Conservation (phyloP, 2,797 vertebrate species). For the Hippopotamyrus pictus region DNA sequence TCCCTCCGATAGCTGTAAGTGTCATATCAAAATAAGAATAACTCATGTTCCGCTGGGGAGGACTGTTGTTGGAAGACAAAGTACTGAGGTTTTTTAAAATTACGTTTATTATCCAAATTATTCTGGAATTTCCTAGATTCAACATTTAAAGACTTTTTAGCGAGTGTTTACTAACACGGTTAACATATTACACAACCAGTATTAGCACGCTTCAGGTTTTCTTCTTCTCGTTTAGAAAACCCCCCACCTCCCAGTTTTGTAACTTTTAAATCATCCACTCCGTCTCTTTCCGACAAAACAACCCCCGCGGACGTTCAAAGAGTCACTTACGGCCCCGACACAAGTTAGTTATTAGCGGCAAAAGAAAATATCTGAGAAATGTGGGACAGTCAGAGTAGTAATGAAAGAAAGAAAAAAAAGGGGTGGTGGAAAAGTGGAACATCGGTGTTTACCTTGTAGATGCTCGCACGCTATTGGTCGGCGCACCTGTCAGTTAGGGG, state of each 20-base stretch:
- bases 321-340: not conserved
- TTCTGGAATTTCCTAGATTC: not conserved
- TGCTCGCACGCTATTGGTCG: slow-evolving; percentile 45
- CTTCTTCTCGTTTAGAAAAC: not conserved
- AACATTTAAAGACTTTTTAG: not conserved
- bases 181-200: not conserved
- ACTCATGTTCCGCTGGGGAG: not conserved
- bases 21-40: not conserved
- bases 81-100: not conserved
- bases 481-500: slow-evolving; percentile 27
- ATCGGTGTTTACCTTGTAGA: slow-evolving; percentile 24
- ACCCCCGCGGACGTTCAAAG: not conserved
- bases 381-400: slow-evolving; percentile 6
- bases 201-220: not conserved
- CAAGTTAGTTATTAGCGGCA: slow-evolving; percentile 1
- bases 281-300: not conserved
- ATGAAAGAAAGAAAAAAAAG: not conserved
- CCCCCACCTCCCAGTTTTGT: not conserved
- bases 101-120: not conserved
- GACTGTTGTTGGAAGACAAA: not conserved
- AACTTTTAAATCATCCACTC: not conserved
- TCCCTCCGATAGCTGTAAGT: not conserved
- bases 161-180: not conserved
- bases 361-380: slow-evolving; percentile 21
- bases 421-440: not conserved